Base-by-base conservation (phyloP, 2,888 invertebrate genomes). In the Meandrusa payeni region DNA sequence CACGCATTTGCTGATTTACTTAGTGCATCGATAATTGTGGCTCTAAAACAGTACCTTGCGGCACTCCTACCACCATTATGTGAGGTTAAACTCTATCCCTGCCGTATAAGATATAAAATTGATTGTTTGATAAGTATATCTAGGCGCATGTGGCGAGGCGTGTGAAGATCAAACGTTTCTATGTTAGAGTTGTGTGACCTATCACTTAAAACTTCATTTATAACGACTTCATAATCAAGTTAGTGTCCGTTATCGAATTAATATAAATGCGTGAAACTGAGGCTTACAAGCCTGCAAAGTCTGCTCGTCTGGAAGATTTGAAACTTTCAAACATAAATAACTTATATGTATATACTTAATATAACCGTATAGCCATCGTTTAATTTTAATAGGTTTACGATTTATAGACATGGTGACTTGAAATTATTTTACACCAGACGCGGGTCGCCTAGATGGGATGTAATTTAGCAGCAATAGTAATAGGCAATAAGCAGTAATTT, bases 1-100 rank as follows among this genome's bases (percentile, higher is more conserved):
- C 56, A 62, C 64, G 59, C 55, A 50, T 57, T 59, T 55, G 59
- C 65, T 55, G 60, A 55, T 63, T 64, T 71, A 68, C 59, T 74
- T 71, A 72, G 65, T 55, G 24, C 41, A 20, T 47, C 46, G 72
- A 64, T 74, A 75, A 75, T 62, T 54, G 54, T 55, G 50, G 53
- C 46, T 61, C 55, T 59, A 61, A 57, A 61, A 54, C 52, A 37
- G 52, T 55, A 55, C 54, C 52, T 51, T 53, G 48, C 10, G 40
- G 45, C 32, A 43, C 31, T 32, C 24, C 9, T 24, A 1, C 22
- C 5, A 1, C 3, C 2, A 2, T 3, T 2, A 3, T 5, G 10
- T 4, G n/a, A 44, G 40, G 47, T 7, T 38, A 6, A 27, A 47
- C 45, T 32, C 17, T 55, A 34, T 1, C 0, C 0, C 1, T 12